These are phyloP conservation scores for Tragopan temminckii DNA, from an alignment of 2,797 vertebrate species.

Conservation along the genomic window DNA sequence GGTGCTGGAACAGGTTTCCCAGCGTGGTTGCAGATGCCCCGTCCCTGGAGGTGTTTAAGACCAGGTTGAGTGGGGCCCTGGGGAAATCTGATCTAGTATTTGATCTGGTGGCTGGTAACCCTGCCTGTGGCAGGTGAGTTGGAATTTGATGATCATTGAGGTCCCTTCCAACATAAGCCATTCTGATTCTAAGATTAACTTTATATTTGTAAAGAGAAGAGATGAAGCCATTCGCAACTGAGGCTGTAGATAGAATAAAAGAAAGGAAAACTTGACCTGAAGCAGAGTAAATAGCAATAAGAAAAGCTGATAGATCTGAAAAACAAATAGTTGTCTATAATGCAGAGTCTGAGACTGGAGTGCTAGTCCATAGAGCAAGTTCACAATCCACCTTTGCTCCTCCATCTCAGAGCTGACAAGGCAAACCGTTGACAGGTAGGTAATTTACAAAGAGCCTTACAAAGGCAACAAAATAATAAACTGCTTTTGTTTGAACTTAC, in stretches of 20 bases:
- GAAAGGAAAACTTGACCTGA: not conserved
- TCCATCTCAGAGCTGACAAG: not conserved
- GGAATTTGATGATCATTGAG: no score
- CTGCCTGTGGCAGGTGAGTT: no score
- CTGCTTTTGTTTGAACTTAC: not conserved
- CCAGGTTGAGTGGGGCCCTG: no score
- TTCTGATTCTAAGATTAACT: no score
- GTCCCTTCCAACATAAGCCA: no score
- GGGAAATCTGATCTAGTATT: no score
- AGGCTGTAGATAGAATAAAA: not conserved
- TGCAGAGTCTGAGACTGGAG: not conserved
- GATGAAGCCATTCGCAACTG: not conserved
- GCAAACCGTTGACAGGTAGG: not conserved
- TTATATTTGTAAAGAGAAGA: no score
- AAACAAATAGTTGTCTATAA: not conserved
- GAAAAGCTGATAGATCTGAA: not conserved
- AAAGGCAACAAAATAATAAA: not conserved
- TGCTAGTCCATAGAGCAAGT: not conserved
- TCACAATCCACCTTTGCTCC: not conserved
- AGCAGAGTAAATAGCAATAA: not conserved
- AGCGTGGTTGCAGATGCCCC: no score
- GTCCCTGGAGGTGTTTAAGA: no score
- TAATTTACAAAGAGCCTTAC: not conserved
- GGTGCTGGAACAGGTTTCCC: no score
- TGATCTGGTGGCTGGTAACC: no score